Evolutionary conservation across 2,888 invertebrate genomes (phyloP).

Genomic region (Lycocerus yunnanus): DNA sequence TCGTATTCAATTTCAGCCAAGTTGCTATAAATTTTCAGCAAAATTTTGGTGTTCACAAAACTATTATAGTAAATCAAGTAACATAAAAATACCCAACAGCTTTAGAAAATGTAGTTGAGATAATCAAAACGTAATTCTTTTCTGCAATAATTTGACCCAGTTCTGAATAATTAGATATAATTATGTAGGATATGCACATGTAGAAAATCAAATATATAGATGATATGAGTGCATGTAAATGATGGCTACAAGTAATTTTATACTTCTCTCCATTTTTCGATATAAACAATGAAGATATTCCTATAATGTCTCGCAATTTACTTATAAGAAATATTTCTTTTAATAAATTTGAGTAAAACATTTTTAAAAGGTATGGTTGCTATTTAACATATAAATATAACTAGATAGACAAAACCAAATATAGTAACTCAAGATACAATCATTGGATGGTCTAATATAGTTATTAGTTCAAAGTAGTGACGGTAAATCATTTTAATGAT

Average conservation of each 20-base stretch:
- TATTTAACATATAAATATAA: too few species aligned
- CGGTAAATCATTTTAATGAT: too few species aligned
- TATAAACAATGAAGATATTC: neutral
- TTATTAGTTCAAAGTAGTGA: too few species aligned
- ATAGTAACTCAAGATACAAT: too few species aligned
- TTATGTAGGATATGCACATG: neutral
- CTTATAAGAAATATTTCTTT: neutral
- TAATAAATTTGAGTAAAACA: neutral
- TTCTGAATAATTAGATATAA: neutral
- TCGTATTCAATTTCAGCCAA: neutral
- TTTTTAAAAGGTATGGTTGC: neutral
- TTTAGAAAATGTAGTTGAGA: neutral
- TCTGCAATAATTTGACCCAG: neutral
- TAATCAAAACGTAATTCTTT: rapidly evolving
- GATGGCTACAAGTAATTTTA: neutral
- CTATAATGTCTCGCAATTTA: neutral
- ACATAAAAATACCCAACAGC: too few species aligned
- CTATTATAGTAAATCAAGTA: neutral
- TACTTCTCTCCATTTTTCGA: neutral
- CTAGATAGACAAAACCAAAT: too few species aligned
- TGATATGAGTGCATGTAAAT: neutral
- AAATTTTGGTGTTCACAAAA: neutral
- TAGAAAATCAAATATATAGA: neutral
- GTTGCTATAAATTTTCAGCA: neutral
- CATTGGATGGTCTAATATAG: too few species aligned